Conservation (phyloP, 2,113 vertebrate species). For the Alexandromys fortis region DNA sequence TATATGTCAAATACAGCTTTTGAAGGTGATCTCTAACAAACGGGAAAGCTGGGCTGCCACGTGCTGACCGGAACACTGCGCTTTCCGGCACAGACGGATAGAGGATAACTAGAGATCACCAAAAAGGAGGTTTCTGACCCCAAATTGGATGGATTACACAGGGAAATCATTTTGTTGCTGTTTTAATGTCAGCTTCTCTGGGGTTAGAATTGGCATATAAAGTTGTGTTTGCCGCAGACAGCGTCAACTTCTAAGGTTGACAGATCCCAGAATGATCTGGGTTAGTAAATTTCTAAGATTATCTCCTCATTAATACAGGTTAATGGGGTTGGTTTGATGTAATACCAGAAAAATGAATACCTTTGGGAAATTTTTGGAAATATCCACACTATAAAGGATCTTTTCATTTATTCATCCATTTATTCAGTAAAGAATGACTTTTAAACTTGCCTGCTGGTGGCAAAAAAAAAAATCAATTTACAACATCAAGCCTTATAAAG, state of each 20-base stretch:
- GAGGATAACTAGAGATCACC: slow-evolving; percentile 18
- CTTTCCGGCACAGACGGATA: neutral
- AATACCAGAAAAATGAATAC: slow-evolving; percentile 64
- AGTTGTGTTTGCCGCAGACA: slow-evolving; percentile 27
- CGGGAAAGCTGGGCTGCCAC: neutral
- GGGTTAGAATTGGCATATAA: neutral
- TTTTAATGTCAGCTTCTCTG: slow-evolving; percentile 7
- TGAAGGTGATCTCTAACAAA: slow-evolving; percentile 27
- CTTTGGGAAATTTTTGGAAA: slow-evolving; percentile 42
- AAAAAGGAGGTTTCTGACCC: slow-evolving; percentile 36
- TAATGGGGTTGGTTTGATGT: slow-evolving; percentile 65
- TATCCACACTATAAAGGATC: slow-evolving; percentile 53
- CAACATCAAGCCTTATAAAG: slow-evolving; percentile 68
- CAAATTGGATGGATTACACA: neutral
- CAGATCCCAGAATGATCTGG: slow-evolving; percentile 36
- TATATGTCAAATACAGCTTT: neutral
- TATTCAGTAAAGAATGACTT: slow-evolving; percentile 44
- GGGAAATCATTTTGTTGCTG: slow-evolving; percentile 23
- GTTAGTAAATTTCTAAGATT: slow-evolving; percentile 64
- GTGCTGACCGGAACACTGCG: neutral
- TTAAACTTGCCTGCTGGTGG: slow-evolving; percentile 61
- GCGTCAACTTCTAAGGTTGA: slow-evolving; percentile 36
- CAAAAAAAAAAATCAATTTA: neutral
- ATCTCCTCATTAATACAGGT: slow-evolving; percentile 54
- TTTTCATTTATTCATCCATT: slow-evolving; percentile 49